These are phyloP conservation scores for Betta splendens DNA, from an alignment of 2,797 vertebrate species.

Conservation along the genomic window DNA sequence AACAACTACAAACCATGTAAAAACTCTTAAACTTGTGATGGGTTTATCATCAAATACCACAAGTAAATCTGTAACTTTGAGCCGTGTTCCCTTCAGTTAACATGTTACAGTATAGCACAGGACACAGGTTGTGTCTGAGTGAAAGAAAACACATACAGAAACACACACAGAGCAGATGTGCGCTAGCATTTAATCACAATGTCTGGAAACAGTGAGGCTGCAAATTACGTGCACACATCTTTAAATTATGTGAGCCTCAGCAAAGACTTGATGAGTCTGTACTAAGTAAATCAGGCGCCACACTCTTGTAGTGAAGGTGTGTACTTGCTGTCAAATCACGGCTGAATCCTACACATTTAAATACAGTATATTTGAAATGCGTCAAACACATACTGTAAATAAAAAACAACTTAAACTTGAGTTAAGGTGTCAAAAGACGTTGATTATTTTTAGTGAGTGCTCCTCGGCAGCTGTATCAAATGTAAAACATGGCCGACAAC, in stretches of 20 bases:
- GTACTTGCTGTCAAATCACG: background rate
- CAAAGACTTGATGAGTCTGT: background rate
- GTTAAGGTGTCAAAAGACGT: background rate
- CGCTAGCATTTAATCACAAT: slow-evolving; percentile 46
- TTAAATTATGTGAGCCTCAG: slow-evolving; percentile 29
- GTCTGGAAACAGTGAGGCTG: slow-evolving; percentile 40
- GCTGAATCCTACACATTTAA: no score
- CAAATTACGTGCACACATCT: slow-evolving; percentile 42
- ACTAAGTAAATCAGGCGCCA: background rate
- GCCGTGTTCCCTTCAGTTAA: no score
- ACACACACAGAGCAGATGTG: slow-evolving; percentile 30
- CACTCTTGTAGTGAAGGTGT: slow-evolving; percentile 10
- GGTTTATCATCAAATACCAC: no score
- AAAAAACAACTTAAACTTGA: background rate
- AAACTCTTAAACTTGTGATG: no score
- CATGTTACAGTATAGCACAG: no score
- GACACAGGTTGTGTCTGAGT: slow-evolving; percentile 14
- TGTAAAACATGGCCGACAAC: background rate
- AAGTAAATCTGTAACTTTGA: no score
- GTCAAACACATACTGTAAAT: background rate
- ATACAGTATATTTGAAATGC: no score
- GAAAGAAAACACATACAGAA: background rate
- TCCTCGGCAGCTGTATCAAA: background rate
- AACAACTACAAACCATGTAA: no score
- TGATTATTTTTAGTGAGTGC: background rate